Evolutionary conservation across 2,113 vertebrate species (phyloP), one percentile per base, ranked within the genome.

Genomic region (Hepsetus odoe): DNA sequence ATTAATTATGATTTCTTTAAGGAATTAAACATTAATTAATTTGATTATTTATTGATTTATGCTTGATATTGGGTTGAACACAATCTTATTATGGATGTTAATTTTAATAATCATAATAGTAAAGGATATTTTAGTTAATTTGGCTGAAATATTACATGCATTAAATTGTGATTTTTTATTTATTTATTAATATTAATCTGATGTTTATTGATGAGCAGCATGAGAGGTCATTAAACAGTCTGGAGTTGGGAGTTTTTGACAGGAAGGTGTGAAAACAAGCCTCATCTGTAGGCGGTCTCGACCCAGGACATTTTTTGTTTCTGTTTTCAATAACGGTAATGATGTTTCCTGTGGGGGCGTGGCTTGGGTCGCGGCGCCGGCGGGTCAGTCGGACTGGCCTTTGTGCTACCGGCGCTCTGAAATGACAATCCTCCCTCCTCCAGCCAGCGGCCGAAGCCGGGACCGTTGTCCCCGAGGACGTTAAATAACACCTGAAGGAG

Each of bases 401-500:
- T 77, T 77, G 76, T 66, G n/a, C 58, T 65, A 55, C 53, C 40
- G 33, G 26, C 33, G 26, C n/a, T 59, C 59, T 78, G 61, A 18
- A 72, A 71, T 67, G 51, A 61, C 51, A 71, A 26, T 72, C 38
- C 42, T 5, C 10, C 20, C 46, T 49, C 1, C 76, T 46, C 38
- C 67, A 67, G 76, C 56, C 0, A 10, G 44, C 61, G 59, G 76
- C 67, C 67, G 20, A 33, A 53, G 9, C 14, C 44, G 14, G 69
- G 22, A 40, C 67, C 59, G 51, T 78, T 71, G 76, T 78, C 67
- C 67, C 32, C 22, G 35, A 33, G 26, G 30, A 72, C 76, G 62
- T 71, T 46, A 78, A 78, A 78, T 62, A 69, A 71, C 76, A 72
- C 67, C 53, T 53, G 22, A 78, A 78, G 71, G 67, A 78, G 72